Base-by-base conservation (phyloP, 2,888 invertebrate genomes). In the Synergus itoensis region DNA sequence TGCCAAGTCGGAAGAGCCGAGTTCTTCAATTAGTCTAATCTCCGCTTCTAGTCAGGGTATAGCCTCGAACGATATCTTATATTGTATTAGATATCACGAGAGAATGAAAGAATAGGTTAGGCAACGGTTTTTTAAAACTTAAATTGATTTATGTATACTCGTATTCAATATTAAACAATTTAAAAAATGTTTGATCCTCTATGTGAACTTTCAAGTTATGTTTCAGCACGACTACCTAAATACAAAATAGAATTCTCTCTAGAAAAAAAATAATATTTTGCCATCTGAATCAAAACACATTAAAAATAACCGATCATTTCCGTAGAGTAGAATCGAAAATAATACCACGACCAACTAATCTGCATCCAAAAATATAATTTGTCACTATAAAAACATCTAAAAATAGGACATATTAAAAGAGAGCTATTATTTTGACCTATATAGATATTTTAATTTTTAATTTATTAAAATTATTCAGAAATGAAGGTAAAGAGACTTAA, bases 11-110 rank as follows among this genome's bases (percentile, higher is more conserved):
- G 18, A 57, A 57, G 57, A 57, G n/a, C 21, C 67, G 45, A 67
- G 14, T 67, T 67, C 43, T 67, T 67, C 67, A 67, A 67, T 67
- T 67, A 67, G 67, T 45, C 41, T 67, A 67, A 67, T 67, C 67
- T 67, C 43, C 45, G 21, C 43, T 67, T 45, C 40, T 40, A n/a
- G 21, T 28, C 11, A 16, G 36, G 12, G 36, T 36, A 14, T 67
- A 67, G 28, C 43, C 45, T 45, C 45, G 67, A 67, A 43, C 65
- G 43, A 67, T 28, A 18, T 67, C 67, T 43, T 16, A 2, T 14
- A 63, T 63, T 63, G 36, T 28, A 45, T 7, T 45, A 45, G 14
- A 21, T 41, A 21, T 41, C 14, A 21, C 7, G 41, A 21, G 45
- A 5, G 45, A 67, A 67, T 14, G 12, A 67, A 28, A n/a, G 28